phyloP scores from a whole-genome alignment of 2,113 vertebrate genomes.

The Macaca fascicularis region DNA sequence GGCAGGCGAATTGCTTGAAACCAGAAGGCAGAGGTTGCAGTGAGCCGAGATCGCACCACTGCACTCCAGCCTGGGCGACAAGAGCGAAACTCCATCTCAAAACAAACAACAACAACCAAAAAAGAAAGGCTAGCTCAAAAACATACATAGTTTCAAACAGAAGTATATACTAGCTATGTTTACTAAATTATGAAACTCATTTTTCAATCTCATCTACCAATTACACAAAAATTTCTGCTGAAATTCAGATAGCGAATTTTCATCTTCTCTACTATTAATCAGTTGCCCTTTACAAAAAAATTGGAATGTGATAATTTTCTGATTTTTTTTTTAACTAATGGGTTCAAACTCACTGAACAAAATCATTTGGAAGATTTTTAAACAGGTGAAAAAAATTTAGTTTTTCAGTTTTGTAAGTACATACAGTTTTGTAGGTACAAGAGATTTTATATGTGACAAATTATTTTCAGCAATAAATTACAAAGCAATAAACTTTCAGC shows the following conservation, averaged over 20 bases:
- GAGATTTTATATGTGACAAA: neutral
- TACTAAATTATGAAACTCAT: neutral
- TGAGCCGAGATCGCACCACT: no score
- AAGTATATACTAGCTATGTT: neutral
- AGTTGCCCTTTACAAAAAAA: neutral
- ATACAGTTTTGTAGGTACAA: neutral
- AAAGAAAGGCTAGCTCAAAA: slow-evolving; percentile 2
- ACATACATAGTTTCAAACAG: neutral
- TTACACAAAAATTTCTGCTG: neutral
- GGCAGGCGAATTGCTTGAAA: no score
- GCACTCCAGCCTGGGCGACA: no score
- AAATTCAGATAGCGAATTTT: slow-evolving; percentile 8
- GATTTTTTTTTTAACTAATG: neutral
- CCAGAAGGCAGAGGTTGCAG: no score
- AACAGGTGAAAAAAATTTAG: neutral
- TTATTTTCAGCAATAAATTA: slow-evolving; percentile 46
- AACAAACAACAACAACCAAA: no score
- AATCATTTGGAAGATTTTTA: slow-evolving; percentile 19
- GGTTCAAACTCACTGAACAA: neutral
- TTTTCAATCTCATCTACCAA: neutral
- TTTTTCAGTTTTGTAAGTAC: neutral
- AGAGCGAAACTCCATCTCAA: no score
- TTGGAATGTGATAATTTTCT: neutral
- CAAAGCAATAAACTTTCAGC: neutral
- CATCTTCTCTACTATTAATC: neutral